Evolutionary conservation across 2,888 invertebrate genomes (phyloP), one percentile per base, ranked within the genome.

Genomic region (Calameuta idolon): DNA sequence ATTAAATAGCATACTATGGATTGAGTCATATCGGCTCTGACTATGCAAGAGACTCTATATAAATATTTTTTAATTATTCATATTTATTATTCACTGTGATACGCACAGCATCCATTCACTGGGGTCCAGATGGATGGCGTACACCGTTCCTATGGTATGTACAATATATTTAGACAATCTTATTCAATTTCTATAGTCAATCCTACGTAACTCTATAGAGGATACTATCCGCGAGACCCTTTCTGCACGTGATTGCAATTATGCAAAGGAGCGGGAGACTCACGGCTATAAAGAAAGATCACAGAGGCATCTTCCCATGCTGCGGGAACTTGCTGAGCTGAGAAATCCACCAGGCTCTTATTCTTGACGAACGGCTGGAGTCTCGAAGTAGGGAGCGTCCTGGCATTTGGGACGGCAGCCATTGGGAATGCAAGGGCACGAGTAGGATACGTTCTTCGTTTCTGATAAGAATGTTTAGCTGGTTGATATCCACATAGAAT

Each of bases 371-470:
- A 30, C 23, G 74, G 34, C 35, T 34, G 5, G 74, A 74, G 74
- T 5, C 74, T 37, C 74, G 34, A 30, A 34, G 71, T 71, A 84
- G 81, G 85, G 85, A 87, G 85, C 86, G 87, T 85, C 83, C 79
- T 87, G 87, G 86, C 87, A 87, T 88, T 87, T 87, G 81, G 85
- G 82, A 81, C 85, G 79, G 79, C 83, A 30, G 81, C 73, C 77
- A 71, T 73, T 76, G 83, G 80, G 86, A 87, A 86, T 87, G 87
- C 87, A 87, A 86, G 87, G 87, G 85, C 86, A 82, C 81, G 75
- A 69, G 76, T 76, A 76, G 75, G 71, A 76, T 31, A 77, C n/a
- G 69, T 69, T 76, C 77, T 55, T 77, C 1, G 55, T 23, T 55
- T 9, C 9, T 23, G 55, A 15, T 55, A 23, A 23, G 55, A 23